A percentile compares a stretch with the other conserved stretches of the same genome.
Evolutionary conservation across 2,888 invertebrate species (phyloP).

Genomic region (Sesia bembeciformis): DNA sequence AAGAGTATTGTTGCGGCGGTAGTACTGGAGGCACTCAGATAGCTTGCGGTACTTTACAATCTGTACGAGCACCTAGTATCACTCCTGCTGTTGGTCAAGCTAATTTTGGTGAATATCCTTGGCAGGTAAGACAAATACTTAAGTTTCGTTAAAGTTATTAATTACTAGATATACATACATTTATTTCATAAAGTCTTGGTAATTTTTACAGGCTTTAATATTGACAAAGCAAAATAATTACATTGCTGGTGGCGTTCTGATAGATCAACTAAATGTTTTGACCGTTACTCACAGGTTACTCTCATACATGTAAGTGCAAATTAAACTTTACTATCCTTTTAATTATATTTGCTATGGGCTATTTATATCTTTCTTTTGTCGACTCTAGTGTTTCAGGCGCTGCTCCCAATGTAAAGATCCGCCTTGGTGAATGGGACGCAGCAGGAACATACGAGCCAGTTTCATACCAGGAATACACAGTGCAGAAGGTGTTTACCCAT

Average conservation of each 20-base stretch:
- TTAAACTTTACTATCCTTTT: neutral
- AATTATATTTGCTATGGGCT: too few relatives aligned
- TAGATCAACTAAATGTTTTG: conserved; percentile 78
- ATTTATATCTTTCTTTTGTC: too few relatives aligned
- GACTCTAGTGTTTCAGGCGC: conserved; percentile 50
- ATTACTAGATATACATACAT: neutral
- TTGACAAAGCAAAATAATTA: conserved; percentile 76
- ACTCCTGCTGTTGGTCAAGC: conserved; percentile 70
- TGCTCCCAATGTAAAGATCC: conserved; percentile 75
- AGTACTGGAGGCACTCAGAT: conserved; percentile 21
- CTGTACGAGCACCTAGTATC: conserved; percentile 39
- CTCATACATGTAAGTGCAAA: conserved; percentile 67
- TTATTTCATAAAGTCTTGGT: neutral
- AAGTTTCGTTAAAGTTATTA: neutral
- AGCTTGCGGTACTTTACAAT: conserved; percentile 60
- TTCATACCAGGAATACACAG: conserved; percentile 76
- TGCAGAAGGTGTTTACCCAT: conserved; percentile 75
- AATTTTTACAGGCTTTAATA: conserved; percentile 61
- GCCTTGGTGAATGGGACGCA: conserved; percentile 86
- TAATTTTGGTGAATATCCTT: conserved; percentile 81
- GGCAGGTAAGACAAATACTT: conserved; percentile 70
- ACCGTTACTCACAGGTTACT: conserved; percentile 83
- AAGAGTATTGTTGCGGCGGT: conserved; percentile 54
- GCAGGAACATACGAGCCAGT: conserved; percentile 77
- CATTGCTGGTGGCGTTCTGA: conserved; percentile 82